Evolutionary conservation across 2,113 vertebrate species (phyloP).

Genomic region (Kryptolebias marmoratus): DNA sequence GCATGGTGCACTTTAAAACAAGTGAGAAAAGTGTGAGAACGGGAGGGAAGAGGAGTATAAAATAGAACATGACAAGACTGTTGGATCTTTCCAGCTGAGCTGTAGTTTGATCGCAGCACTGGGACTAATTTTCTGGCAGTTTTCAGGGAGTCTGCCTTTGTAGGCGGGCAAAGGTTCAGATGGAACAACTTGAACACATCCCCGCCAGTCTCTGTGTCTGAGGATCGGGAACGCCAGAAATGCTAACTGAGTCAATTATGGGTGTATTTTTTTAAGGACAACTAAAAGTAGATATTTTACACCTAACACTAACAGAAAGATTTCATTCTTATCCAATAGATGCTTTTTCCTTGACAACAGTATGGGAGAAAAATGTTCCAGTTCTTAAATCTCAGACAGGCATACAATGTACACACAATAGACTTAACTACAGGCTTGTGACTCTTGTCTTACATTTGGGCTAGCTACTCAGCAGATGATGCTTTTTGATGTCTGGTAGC

Average conservation of each 20-base stretch:
- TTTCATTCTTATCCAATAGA: not conserved
- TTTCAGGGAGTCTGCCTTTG: constrained; percentile 66
- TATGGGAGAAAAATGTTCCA: not conserved
- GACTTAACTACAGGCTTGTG: constrained; percentile 13
- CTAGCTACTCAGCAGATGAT: constrained; percentile 16
- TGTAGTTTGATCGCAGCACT: constrained; percentile 68
- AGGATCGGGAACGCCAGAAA: constrained; percentile 56
- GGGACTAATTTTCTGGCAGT: constrained; percentile 76
- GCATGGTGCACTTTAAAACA: constrained; percentile 57
- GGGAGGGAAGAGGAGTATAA: constrained; percentile 44
- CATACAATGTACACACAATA: not conserved
- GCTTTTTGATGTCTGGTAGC: constrained; percentile 22
- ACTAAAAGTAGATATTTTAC: constrained; percentile 39
- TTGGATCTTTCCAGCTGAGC: constrained; percentile 75
- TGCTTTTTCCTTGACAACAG: not conserved
- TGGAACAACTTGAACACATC: constrained; percentile 67
- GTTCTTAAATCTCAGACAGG: not conserved
- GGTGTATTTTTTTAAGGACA: constrained; percentile 58
- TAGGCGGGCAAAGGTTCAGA: constrained; percentile 72
- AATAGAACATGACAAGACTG: constrained; percentile 75
- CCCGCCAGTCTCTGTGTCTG: constrained; percentile 50
- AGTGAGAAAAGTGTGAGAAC: constrained; percentile 32
- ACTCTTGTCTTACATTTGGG: constrained; percentile 7
- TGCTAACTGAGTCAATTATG: constrained; percentile 71
- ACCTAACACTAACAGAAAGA: constrained; percentile 17